Base-by-base conservation (phyloP, 1,140 invertebrate genomes). In the Oncopodura yosiiana region DNA sequence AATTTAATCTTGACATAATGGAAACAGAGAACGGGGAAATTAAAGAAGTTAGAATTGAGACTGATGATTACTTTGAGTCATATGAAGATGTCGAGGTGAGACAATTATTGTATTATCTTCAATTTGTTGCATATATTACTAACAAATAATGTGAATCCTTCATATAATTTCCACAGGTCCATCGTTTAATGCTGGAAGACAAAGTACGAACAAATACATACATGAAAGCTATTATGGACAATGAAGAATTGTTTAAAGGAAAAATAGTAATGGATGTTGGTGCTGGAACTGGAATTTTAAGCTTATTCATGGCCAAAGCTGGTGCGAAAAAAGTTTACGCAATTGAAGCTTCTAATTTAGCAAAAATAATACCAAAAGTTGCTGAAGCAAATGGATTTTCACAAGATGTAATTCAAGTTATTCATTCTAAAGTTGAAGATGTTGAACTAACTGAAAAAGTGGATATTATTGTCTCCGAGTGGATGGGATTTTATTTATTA, bases 401-500 rank as follows among this genome's bases (percentile, higher is more conserved):
- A 6, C n/a, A n/a, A n/a, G 45, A 67, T 39, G 49, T 71, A 8
- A 49, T 36, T n/a, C 26, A 71, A 69, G 71, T 84, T 26, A 71
- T 82, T 11, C 74, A 80, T 56, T 73, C 74, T 8, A 79, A 77
- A 70, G 74, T 84, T 8, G 83, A 86, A 69, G 79, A 86, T 49
- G 71, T 84, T 2, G 60, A 65, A 3, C 65, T 84, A 23, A 76
- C 75, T 12, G 80, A 83, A 50, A 86, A 90, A 75, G 90, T 95
- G 18, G 94, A 99, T 70, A 81, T 98, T 21, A 94, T 98, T 63
- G 83, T 99, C 27, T 95, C 91, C 4, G 95, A 99, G 73, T 99
- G 95, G 95, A 99, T 99, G 95, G 95, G 95, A 3, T 98, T 98
- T 73, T 97, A 96, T 72, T 73, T 99, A 38, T 75, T 99, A 6